Base-by-base conservation (phyloP, 1,140 invertebrate genomes). In the Drosophila watanabei region DNA sequence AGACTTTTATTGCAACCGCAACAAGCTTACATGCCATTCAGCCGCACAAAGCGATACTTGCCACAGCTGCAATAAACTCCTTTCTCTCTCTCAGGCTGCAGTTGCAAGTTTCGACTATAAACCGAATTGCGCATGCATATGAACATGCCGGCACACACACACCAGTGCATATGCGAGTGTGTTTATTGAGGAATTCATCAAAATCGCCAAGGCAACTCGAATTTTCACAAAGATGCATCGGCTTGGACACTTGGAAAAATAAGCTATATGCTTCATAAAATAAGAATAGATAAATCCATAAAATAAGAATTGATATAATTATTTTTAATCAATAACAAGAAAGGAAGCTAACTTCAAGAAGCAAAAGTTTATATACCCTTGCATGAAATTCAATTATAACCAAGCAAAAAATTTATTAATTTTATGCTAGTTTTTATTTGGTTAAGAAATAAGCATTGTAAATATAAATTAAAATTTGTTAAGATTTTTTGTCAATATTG, bases 161-260 rank as follows among this genome's bases (percentile, higher is more conserved):
- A 30, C 13, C 33, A 24, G 18, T 32, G 37, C 46, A 59, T 16
- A 20, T 65, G 62, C 4, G 28, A 33, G 32, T 60, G 37, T 64
- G 65, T 70, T 71, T 84, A 85, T 85, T 85, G 82, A 79, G 68
- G 80, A 78, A 84, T 84, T 83, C 84, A 88, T 88, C 84, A 88
- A 84, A 88, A 88, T 88, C 84, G 79, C 84, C 80, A 83, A 78
- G 84, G 73, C 84, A 88, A 88, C 84, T 75, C 61, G 73, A 71
- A 88, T 60, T 80, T 80, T 83, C 39, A 28, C 13, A 24, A 62
- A 30, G n/a, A 61, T 30, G 51, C 45, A n/a, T 24, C n/a, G 5
- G 18, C 28, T 9, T 4, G 16, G 10, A 14, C 57, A 65, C 62
- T 65, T 7, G 20, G 18, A 45, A 62, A 62, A 63, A 65, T 33